phyloP scores from a whole-genome alignment of 2,113 vertebrate species.

The Odobenus rosmarus region DNA sequence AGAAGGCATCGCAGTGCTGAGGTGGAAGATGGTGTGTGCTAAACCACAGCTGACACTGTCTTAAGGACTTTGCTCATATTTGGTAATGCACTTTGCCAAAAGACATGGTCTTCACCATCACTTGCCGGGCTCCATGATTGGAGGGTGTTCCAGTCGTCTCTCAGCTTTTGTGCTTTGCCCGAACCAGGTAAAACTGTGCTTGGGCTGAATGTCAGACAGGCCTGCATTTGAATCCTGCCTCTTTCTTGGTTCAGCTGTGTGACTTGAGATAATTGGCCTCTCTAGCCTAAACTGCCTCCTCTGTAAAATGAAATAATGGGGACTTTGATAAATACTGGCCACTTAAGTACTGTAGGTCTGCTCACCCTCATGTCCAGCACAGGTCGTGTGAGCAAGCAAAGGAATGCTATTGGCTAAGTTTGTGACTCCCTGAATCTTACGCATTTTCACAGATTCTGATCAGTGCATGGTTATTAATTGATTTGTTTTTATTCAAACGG shows the following conservation, averaged over 20 bases:
- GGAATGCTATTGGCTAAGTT: not conserved
- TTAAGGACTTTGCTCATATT: not conserved
- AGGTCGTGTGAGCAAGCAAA: not conserved
- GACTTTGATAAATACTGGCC: not conserved
- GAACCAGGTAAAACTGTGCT: not conserved
- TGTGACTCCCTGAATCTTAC: not conserved
- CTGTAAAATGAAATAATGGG: not conserved
- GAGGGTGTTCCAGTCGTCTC: not conserved
- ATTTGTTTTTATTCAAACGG: not conserved
- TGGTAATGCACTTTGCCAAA: not conserved
- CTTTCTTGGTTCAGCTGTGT: not conserved
- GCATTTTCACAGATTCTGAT: not conserved
- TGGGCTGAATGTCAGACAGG: not conserved
- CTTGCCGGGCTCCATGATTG: not conserved
- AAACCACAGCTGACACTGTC: not conserved
- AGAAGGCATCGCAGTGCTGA: not conserved
- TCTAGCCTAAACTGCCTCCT: not conserved
- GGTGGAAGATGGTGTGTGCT: not conserved
- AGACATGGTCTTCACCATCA: not conserved
- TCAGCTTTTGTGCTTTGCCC: not conserved
- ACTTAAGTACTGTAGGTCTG: not conserved
- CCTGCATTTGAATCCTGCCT: not conserved
- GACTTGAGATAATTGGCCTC: not conserved
- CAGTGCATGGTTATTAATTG: not conserved
- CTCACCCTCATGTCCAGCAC: not conserved